Evolutionary conservation across 2,888 invertebrate genomes (phyloP), one percentile per base, ranked within the genome.

Genomic region (Alcis repandata): DNA sequence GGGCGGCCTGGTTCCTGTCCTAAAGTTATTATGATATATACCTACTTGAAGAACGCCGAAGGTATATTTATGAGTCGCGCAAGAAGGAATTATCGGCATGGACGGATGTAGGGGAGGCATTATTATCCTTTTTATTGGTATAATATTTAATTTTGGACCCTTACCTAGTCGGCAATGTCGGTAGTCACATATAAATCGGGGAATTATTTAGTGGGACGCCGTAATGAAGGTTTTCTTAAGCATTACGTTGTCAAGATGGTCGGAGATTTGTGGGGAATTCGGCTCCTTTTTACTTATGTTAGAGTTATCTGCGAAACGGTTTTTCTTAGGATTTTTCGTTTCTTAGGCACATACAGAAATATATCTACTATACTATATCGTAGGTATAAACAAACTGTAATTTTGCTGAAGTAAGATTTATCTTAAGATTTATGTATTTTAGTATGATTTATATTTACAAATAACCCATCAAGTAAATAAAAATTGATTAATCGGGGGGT

Each of bases 81-180:
- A 85, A 69, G 79, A 60, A 83, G 87, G 89, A 92, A 92, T 91
- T 92, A 92, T 92, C 92, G 88, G 79, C 68, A 79, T 76, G 79
- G 80, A 84, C 90, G 92, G 92, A 92, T 89, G 89, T 80, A 72
- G 76, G 85, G 91, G 90, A 87, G 87, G 88, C 89, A 88, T 92
- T 92, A 91, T 88, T 87, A 91, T 92, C 88, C 87, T 85, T 91
- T 92, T 93, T 93, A 93, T 93, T 93, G 92, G 92, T 91, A 92
- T 92, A 91, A 92, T 93, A 93, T 93, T 93, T 92, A 93, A 93
- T 92, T 93, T 92, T 88, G 85, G 88, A 78, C 85, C 84, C 87
- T 90, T 85, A 86, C 81, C 83, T 86, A 84, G 84, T 79, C 82
- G 76, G 70, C 77, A 69, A 77, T 84, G 81, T 80, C 79, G 76